Conservation (phyloP, 2,113 vertebrate species). For the Xyliphius kryptos region DNA sequence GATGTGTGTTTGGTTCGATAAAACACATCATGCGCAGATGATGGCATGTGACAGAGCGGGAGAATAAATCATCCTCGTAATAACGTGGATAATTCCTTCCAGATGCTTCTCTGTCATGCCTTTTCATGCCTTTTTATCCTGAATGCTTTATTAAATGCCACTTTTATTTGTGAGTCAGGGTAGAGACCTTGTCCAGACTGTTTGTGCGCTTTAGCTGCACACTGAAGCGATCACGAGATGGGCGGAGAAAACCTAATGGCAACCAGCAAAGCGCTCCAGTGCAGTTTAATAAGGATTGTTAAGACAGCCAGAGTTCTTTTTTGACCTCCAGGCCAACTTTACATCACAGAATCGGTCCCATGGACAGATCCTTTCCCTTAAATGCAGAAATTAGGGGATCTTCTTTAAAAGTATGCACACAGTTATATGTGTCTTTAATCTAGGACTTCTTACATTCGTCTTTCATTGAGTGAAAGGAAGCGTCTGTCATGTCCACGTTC, state of each 20-base stretch:
- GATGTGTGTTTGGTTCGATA: conserved; percentile 41
- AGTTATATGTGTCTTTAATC: conserved; percentile 19
- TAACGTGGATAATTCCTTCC: conserved; percentile 57
- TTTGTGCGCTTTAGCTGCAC: conserved; percentile 7
- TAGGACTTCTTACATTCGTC: not conserved
- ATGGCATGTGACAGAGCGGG: conserved; percentile 48
- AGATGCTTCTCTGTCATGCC: conserved; percentile 52
- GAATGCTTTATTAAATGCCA: conserved; percentile 25
- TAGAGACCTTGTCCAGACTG: not conserved
- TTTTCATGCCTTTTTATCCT: conserved; percentile 31
- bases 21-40: conserved; percentile 37
- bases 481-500: conserved; percentile 28
- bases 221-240: conserved; percentile 14
- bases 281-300: conserved; percentile 22
- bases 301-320: not conserved
- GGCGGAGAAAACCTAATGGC: not conserved
- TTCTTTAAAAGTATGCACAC: conserved; percentile 14
- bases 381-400: conserved; percentile 9
- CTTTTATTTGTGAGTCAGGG: conserved; percentile 17
- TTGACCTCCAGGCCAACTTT: conserved; percentile 22
- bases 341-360: too few species aligned
- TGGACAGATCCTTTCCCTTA: too few species aligned
- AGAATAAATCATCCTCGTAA: conserved; percentile 53
- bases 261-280: not conserved
- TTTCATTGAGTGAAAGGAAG: not conserved